These are phyloP conservation scores for Lepidochitona cinerea DNA, from an alignment of 2,888 invertebrate genomes.

Conservation along the genomic window DNA sequence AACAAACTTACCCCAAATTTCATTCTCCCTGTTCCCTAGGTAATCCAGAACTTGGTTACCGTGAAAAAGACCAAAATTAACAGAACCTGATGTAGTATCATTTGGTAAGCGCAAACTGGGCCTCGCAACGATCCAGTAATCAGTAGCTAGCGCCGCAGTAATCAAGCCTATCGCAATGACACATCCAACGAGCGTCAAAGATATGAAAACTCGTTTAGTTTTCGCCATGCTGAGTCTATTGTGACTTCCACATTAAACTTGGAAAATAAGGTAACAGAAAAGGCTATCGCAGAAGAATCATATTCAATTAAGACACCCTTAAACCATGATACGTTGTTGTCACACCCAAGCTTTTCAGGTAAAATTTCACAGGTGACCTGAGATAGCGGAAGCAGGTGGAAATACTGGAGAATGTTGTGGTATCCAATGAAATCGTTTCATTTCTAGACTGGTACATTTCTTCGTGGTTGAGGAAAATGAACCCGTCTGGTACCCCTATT, in stretches of 20 bases:
- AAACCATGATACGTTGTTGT: no score
- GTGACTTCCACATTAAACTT: no score
- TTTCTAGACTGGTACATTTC: not conserved
- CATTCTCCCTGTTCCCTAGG: not conserved
- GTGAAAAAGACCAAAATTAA: slow-evolving; percentile 85
- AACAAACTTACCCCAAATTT: slow-evolving; percentile 7
- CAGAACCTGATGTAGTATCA: slow-evolving; percentile 37
- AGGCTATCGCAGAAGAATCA: not conserved
- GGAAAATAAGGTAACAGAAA: no score
- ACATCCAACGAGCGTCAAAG: slow-evolving; percentile 85
- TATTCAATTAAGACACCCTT: no score
- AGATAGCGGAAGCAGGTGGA: not conserved
- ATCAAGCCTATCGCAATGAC: slow-evolving; percentile 83
- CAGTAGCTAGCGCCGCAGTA: slow-evolving; percentile 86
- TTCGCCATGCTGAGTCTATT: slow-evolving; percentile 77
- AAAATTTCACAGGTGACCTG: not conserved
- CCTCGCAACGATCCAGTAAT: slow-evolving; percentile 85
- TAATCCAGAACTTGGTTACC: slow-evolving; percentile 87
- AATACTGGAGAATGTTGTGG: not conserved
- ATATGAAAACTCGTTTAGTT: slow-evolving; percentile 84
- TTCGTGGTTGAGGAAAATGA: no score
- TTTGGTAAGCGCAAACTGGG: slow-evolving; percentile 74
- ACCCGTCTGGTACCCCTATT: no score
- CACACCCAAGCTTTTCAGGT: not conserved
- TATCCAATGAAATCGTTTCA: not conserved